phyloP scores from a whole-genome alignment of 2,113 vertebrate genomes.

The Pituophis catenifer region DNA sequence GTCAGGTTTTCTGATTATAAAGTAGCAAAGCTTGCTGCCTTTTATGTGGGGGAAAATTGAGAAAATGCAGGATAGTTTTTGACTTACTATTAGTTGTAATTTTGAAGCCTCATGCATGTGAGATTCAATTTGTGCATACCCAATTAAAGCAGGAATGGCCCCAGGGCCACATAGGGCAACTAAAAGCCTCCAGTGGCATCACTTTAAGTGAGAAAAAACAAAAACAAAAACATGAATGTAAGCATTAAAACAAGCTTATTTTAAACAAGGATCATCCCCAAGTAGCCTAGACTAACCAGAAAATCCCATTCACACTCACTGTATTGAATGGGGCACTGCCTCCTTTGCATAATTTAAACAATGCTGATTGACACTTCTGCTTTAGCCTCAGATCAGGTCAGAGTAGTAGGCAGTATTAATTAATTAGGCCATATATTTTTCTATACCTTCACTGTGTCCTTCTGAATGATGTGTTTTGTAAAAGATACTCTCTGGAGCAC shows the following conservation, averaged over 20 bases:
- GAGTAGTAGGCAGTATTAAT: background rate
- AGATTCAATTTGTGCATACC: background rate
- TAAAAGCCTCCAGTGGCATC: background rate
- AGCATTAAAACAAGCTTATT: background rate
- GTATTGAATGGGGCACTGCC: background rate
- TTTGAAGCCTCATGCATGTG: background rate
- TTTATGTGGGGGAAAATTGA: background rate
- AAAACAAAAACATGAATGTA: background rate
- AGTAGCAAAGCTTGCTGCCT: background rate
- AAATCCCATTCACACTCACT: background rate
- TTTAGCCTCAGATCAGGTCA: background rate
- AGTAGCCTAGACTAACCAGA: background rate
- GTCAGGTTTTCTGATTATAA: background rate
- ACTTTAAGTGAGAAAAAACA: background rate
- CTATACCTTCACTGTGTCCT: conserved; percentile 25
- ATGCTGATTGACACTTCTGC: background rate
- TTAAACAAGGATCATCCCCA: background rate
- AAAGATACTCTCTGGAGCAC: background rate
- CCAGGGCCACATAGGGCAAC: background rate
- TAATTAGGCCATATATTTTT: background rate
- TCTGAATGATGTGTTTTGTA: background rate
- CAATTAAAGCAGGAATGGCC: background rate
- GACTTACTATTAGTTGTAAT: background rate
- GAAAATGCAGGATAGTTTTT: background rate
- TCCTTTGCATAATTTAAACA: background rate